phyloP scores from a whole-genome alignment of 2,888 invertebrate species.

The Epinotia demarniana region DNA sequence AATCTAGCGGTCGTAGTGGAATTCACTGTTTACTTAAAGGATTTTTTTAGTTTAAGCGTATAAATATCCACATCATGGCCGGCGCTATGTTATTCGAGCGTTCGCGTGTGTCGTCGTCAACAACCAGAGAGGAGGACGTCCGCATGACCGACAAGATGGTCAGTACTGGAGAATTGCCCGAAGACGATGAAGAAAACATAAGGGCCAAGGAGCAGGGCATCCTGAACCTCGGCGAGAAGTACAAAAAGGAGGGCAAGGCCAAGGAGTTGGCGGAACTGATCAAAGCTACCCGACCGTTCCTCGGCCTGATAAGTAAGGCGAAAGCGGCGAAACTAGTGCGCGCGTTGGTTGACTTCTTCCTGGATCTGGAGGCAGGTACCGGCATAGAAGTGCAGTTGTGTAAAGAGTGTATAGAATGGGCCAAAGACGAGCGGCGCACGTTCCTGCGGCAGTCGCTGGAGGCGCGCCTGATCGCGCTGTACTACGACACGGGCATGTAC shows the following conservation, averaged over 20 bases:
- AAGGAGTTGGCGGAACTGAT: slow-evolving; percentile 96
- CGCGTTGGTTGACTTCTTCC: slow-evolving; percentile 97
- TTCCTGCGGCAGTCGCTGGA: slow-evolving; percentile 98
- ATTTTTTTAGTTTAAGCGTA: slow-evolving; percentile 76
- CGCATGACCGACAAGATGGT: slow-evolving; percentile 91
- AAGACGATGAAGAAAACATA: slow-evolving; percentile 95
- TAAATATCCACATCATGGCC: slow-evolving; percentile 89
- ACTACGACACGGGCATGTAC: slow-evolving; percentile 96
- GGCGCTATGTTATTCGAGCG: slow-evolving; percentile 96
- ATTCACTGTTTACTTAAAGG: slow-evolving; percentile 71
- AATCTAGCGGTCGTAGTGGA: slow-evolving; percentile 73
- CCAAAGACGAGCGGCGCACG: slow-evolving; percentile 98
- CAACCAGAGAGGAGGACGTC: slow-evolving; percentile 90
- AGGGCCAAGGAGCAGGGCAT: slow-evolving; percentile 97
- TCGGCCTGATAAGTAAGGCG: slow-evolving; percentile 98
- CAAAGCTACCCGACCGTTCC: slow-evolving; percentile 97
- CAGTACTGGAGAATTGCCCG: slow-evolving; percentile 89
- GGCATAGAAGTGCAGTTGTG: slow-evolving; percentile 97
- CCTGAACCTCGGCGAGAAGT: slow-evolving; percentile 94
- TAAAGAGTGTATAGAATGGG: slow-evolving; percentile 99
- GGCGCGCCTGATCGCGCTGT: slow-evolving; percentile 96
- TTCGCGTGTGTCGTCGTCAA: slow-evolving; percentile 90
- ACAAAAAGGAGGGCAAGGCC: slow-evolving; percentile 97
- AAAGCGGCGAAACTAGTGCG: slow-evolving; percentile 99
- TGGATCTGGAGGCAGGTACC: slow-evolving; percentile 98